These are phyloP conservation scores for Thamnophis sirtalis DNA, from an alignment of 2,113 vertebrate genomes.

Conservation along the genomic window DNA sequence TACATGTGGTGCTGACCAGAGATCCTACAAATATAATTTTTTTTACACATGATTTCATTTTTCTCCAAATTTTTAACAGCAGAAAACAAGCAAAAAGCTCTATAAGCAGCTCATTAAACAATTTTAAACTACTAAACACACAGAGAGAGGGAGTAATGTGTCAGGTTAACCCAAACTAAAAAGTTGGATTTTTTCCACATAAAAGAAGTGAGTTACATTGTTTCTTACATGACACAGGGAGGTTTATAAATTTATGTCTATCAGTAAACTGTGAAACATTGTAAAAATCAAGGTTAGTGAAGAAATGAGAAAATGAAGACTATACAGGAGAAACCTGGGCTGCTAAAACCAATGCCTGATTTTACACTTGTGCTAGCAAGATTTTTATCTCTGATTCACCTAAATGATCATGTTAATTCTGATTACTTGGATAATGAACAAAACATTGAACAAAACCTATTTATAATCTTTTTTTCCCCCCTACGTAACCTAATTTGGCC, in stretches of 20 bases:
- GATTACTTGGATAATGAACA: neutral
- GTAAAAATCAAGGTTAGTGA: neutral
- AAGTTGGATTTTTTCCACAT: neutral
- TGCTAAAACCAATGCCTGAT: neutral
- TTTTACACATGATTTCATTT: neutral
- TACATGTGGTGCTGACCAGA: neutral
- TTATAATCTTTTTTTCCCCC: neutral
- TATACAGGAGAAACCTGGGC: neutral
- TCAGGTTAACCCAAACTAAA: neutral
- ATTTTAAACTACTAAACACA: neutral
- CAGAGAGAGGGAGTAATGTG: neutral
- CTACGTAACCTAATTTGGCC: neutral
- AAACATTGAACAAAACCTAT: neutral
- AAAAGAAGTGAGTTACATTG: neutral
- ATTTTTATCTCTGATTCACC: neutral
- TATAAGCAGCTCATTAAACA: neutral
- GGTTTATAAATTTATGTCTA: neutral
- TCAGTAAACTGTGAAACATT: neutral
- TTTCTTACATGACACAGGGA: neutral
- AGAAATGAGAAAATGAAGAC: neutral
- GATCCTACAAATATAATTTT: neutral
- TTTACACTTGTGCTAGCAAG: neutral
- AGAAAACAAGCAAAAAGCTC: neutral
- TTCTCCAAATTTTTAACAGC: neutral
- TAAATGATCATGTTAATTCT: neutral